Percentiles rank a stretch among this genome's conserved stretches.
Evolutionary conservation across 2,797 vertebrate genomes (phyloP).

Genomic region (Acropternis orthonyx): DNA sequence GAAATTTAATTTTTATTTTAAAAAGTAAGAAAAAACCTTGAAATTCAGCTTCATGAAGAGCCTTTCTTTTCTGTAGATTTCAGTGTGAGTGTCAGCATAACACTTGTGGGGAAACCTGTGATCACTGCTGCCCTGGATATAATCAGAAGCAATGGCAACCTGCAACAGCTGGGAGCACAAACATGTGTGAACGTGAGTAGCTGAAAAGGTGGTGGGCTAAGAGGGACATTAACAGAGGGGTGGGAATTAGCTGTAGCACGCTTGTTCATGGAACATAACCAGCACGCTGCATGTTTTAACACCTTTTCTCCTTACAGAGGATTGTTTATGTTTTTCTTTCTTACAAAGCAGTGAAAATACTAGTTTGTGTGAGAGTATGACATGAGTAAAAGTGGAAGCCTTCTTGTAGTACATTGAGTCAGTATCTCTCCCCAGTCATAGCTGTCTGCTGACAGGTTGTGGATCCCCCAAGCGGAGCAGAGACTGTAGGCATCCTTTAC

Average conservation of each 20-base stretch:
- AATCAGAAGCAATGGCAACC: conserved; percentile 88
- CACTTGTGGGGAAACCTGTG: conserved; percentile 91
- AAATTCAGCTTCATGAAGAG: background rate
- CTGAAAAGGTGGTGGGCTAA: background rate
- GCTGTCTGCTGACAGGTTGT: background rate
- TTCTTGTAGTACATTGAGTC: background rate
- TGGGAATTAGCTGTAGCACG: background rate
- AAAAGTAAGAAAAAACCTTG: fast-evolving
- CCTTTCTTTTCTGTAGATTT: conserved; percentile 73
- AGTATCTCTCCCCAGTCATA: background rate
- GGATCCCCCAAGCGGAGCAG: background rate
- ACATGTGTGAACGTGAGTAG: conserved; percentile 89
- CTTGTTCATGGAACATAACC: background rate
- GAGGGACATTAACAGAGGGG: background rate
- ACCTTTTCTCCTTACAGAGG: background rate
- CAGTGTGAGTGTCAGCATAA: conserved; percentile 90
- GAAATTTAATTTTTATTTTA: background rate
- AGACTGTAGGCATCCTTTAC: background rate
- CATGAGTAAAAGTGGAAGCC: background rate
- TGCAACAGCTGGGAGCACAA: conserved; percentile 79
- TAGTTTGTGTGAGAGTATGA: background rate
- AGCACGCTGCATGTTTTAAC: background rate
- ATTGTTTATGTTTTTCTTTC: background rate
- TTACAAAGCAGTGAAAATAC: background rate
- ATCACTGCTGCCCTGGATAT: conserved; percentile 87